Conservation (phyloP, 2,113 vertebrate species). For the Petrocephalus microphthalmus region DNA sequence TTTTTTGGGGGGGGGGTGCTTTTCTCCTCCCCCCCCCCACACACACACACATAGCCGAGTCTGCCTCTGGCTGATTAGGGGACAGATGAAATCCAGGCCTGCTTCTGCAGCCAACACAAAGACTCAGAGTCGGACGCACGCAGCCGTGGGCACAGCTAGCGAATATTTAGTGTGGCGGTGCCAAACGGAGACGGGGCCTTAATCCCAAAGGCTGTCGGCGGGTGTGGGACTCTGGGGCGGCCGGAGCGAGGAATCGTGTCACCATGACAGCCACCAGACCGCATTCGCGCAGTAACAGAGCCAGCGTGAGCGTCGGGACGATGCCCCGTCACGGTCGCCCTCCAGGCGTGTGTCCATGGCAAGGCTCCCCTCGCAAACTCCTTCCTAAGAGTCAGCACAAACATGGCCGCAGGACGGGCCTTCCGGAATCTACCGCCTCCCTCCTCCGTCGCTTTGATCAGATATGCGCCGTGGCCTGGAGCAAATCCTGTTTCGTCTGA, state of each 20-base stretch:
- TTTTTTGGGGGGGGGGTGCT: not conserved
- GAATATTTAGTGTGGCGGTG: constrained; percentile 8
- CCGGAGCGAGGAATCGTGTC: not conserved
- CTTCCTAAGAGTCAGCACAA: not conserved
- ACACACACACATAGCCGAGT: not conserved
- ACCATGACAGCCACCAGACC: not conserved
- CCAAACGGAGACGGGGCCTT: constrained; percentile 13
- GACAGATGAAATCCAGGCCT: not conserved
- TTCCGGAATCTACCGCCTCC: not conserved
- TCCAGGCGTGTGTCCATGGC: not conserved
- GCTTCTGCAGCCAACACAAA: not conserved
- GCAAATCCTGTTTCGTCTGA: not conserved
- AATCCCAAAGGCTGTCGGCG: constrained; percentile 16
- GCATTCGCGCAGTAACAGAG: not conserved
- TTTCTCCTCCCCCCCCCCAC: not conserved
- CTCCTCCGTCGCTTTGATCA: not conserved
- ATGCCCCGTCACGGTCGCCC: not conserved
- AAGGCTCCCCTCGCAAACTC: not conserved
- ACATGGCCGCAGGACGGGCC: not conserved
- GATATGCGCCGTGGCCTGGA: not conserved
- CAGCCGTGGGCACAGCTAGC: not conserved
- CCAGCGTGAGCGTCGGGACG: not conserved
- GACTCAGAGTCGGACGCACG: not conserved
- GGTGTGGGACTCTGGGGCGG: constrained; percentile 2
- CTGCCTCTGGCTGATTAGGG: not conserved